Evolutionary conservation across 2,113 vertebrate genomes (phyloP).

Genomic region (Melanerpes aurifrons): DNA sequence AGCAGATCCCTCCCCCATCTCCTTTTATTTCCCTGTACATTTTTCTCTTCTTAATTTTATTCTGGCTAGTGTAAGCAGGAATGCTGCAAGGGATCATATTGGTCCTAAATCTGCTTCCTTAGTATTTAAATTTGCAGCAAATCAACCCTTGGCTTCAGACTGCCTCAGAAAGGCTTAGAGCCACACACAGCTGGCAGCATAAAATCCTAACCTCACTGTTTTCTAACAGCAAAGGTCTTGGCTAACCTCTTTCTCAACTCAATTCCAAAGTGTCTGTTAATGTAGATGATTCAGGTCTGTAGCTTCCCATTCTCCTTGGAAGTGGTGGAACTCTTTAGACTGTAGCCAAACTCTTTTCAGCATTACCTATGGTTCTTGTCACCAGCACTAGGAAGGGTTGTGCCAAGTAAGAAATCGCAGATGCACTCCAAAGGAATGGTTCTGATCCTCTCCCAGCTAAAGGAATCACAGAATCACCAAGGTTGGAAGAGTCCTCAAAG

Average conservation of each 20-base stretch:
- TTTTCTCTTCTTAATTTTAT: background rate
- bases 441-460: background rate
- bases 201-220: background rate
- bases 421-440: background rate
- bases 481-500: no score
- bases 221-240: constrained; percentile 23
- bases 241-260: constrained; percentile 43
- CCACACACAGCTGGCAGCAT: background rate
- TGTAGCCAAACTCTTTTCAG: background rate
- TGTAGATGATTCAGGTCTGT: constrained; percentile 4
- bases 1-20: background rate
- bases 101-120: background rate
- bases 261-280: constrained; percentile 3
- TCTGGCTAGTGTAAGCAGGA: background rate
- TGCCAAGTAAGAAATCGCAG: background rate
- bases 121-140: background rate
- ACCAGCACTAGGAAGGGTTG: background rate
- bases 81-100: background rate
- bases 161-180: background rate
- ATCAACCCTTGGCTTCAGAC: constrained; percentile 16
- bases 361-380: background rate
- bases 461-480: background rate
- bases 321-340: background rate
- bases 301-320: constrained; percentile 34
- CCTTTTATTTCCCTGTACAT: background rate